A percentile compares a stretch with the other conserved stretches of the same genome.
These are phyloP conservation scores for Dicaeum eximium DNA, from an alignment of 2,113 vertebrate species.

Conservation along the genomic window DNA sequence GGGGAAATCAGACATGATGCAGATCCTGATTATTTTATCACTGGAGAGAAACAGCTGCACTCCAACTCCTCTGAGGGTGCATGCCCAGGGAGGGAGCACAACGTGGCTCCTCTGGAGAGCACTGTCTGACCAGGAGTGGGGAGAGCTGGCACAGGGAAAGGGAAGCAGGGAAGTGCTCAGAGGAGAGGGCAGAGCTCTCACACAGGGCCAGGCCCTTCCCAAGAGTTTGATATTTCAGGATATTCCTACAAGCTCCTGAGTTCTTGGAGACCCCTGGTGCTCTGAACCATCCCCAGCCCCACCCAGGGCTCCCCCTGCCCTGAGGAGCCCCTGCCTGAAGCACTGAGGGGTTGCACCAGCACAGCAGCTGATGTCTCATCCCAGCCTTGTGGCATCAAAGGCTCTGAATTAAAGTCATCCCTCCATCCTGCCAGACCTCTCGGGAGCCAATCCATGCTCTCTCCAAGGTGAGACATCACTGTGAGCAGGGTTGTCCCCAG, in stretches of 20 bases:
- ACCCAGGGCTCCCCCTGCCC: neutral
- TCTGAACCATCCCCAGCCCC: neutral
- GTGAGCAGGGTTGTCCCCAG: neutral
- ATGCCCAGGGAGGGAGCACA: neutral
- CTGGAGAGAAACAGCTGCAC: neutral
- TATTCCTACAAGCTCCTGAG: neutral
- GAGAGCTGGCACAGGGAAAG: neutral
- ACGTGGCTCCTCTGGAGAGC: neutral
- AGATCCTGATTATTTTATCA: neutral
- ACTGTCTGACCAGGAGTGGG: neutral
- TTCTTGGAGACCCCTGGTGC: neutral
- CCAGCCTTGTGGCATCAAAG: neutral
- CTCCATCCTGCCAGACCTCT: neutral
- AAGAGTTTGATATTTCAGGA: neutral
- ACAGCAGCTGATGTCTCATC: neutral
- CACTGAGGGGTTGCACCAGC: neutral
- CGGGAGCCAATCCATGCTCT: neutral
- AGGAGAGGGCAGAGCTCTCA: neutral
- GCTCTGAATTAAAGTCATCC: neutral
- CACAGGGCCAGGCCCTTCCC: neutral
- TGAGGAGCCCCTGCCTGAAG: neutral
- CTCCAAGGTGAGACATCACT: accelerated
- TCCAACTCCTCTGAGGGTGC: neutral
- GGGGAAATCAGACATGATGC: neutral
- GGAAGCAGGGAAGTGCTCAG: neutral